These are phyloP conservation scores for Schrankia costaestrigalis DNA, from an alignment of 2,888 invertebrate species.

Conservation along the genomic window DNA sequence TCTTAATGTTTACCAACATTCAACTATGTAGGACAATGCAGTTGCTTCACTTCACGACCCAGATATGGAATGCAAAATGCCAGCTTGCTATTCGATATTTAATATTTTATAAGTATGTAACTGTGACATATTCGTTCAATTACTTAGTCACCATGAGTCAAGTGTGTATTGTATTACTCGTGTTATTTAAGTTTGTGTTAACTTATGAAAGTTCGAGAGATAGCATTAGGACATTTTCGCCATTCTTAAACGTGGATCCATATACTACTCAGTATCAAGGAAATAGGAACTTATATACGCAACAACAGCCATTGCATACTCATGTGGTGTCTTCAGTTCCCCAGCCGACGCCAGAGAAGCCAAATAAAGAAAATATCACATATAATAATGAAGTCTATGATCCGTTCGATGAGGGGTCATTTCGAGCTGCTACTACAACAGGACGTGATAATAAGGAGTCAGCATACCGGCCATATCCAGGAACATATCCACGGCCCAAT, in stretches of 20 bases:
- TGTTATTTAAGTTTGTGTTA: constrained; percentile 31
- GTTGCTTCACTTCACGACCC: constrained; percentile 40
- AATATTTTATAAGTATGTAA: constrained; percentile 34
- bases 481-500: constrained; percentile 1
- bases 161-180: constrained; percentile 33
- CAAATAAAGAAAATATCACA: constrained; percentile 1
- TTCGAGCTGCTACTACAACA: constrained; percentile 20
- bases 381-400: constrained; percentile 24
- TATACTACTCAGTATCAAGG: constrained; percentile 20
- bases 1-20: constrained; percentile 49
- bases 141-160: constrained; percentile 43
- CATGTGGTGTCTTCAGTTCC: constrained; percentile 12
- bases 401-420: too few relatives aligned
- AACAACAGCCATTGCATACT: constrained; percentile 19
- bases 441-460: constrained; percentile 19
- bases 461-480: constrained; percentile 13
- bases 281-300: constrained; percentile 11
- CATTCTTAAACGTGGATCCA: constrained; percentile 32
- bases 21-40: constrained; percentile 49
- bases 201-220: constrained; percentile 38
- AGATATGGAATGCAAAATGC: constrained; percentile 43
- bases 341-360: constrained; percentile 8
- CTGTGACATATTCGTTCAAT: constrained; percentile 24
- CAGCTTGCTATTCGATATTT: constrained; percentile 39
- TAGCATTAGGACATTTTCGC: constrained; percentile 40